phyloP scores from a whole-genome alignment of 2,888 invertebrate genomes.

The Gasteruption jaculator region DNA sequence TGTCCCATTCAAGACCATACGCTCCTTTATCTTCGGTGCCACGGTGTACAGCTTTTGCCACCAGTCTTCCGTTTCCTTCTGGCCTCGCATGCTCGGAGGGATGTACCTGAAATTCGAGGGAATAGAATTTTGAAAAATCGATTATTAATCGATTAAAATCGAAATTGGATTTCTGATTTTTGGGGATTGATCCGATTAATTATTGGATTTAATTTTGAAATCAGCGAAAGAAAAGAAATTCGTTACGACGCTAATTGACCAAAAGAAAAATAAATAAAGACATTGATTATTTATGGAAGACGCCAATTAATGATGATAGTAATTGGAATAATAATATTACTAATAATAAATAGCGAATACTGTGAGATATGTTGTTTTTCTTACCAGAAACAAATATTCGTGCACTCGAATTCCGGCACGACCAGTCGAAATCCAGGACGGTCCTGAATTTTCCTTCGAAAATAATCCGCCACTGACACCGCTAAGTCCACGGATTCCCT shows the following conservation, averaged over 20 bases:
- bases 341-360: background rate
- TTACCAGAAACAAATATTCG: slow-evolving; percentile 91
- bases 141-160: background rate
- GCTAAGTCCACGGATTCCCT: slow-evolving; percentile 61
- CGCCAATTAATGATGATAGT: background rate
- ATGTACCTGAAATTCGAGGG: slow-evolving; percentile 58
- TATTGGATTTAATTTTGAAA: too few species aligned
- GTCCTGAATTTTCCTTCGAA: slow-evolving; percentile 54
- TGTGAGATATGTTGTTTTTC: slow-evolving; percentile 33
- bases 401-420: slow-evolving; percentile 63
- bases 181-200: too few species aligned
- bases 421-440: slow-evolving; percentile 63
- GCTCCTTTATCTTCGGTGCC: slow-evolving; percentile 69
- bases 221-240: too few species aligned
- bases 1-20: slow-evolving; percentile 61
- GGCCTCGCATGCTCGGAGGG: slow-evolving; percentile 53
- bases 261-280: too few species aligned
- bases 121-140: background rate
- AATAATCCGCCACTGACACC: slow-evolving; percentile 59
- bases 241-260: too few species aligned
- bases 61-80: slow-evolving; percentile 54
- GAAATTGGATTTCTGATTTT: too few species aligned
- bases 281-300: slow-evolving; percentile 2
- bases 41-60: slow-evolving; percentile 54
- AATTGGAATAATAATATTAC: background rate